A percentile compares a stretch with the other conserved stretches of the same genome.
Conservation (phyloP, 2,888 invertebrate species). For the Caenorhabditis zanzibari region DNA sequence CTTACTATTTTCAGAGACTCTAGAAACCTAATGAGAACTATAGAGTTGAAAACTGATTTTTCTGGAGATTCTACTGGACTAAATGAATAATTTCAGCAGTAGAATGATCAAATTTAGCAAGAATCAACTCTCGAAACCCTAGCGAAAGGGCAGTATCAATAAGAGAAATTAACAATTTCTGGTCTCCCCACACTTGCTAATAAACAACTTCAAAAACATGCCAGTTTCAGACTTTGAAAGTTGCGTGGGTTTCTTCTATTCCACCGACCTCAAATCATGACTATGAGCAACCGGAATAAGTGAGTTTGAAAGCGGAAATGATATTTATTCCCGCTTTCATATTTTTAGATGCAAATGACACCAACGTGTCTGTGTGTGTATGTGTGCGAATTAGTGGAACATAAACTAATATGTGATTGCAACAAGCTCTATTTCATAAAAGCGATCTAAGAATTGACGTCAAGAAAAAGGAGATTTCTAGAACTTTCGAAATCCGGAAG, state of each 20-base stretch:
- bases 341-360: conserved; percentile 27
- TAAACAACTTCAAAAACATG: conserved; percentile 6
- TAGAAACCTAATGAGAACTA: too few species aligned
- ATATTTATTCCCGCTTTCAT: not conserved
- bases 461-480: not conserved
- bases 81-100: too few species aligned
- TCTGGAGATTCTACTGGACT: too few species aligned
- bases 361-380: not conserved
- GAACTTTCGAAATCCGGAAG: not conserved
- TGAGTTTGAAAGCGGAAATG: not conserved
- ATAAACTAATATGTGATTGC: conserved; percentile 15
- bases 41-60: too few species aligned
- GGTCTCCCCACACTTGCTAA: not conserved
- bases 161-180: not conserved
- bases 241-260: conserved; percentile 10
- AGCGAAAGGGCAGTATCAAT: too few species aligned
- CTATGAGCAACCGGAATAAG: not conserved
- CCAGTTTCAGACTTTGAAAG: conserved; percentile 4
- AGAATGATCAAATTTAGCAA: too few species aligned
- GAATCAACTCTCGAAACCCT: too few species aligned
- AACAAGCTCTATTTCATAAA: conserved; percentile 14
- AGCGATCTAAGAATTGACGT: conserved; percentile 23
- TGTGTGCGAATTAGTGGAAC: conserved; percentile 30
- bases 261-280: conserved; percentile 1
- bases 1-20: not conserved